phyloP scores from a whole-genome alignment of 2,113 vertebrate genomes.

The Chionomys nivalis region DNA sequence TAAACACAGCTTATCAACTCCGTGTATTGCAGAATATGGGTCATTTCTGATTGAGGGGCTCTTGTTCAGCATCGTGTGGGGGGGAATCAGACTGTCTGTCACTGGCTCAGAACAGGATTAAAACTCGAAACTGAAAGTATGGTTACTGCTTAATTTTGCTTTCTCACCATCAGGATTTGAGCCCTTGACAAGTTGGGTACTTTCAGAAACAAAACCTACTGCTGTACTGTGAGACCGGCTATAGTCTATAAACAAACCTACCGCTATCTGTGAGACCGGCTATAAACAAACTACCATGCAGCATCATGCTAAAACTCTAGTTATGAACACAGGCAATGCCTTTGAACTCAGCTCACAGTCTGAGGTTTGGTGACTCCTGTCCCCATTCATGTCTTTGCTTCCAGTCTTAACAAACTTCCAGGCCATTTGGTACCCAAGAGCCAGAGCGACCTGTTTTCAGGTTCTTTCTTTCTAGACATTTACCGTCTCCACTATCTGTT shows the following conservation, averaged over 20 bases:
- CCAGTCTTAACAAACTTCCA: not conserved
- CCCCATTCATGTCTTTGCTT: no score
- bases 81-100: not conserved
- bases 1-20: not conserved
- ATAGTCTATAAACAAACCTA: not conserved
- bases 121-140: not conserved
- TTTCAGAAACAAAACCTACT: no score
- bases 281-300: not conserved
- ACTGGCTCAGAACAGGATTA: not conserved
- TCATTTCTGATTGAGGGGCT: not conserved
- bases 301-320: not conserved
- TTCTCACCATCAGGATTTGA: not conserved
- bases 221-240: no score
- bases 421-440: not conserved
- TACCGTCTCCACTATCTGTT: no score
- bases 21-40: not conserved
- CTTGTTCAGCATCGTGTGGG: not conserved
- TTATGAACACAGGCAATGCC: fast-evolving
- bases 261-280: not conserved
- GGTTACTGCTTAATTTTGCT: not conserved
- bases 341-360: not conserved
- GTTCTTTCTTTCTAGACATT: not conserved
- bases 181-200: no score
- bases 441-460: not conserved
- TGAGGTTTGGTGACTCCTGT: not conserved